Base-by-base conservation (phyloP, 2,888 invertebrate genomes). In the Stenoptilia bipunctidactyla region DNA sequence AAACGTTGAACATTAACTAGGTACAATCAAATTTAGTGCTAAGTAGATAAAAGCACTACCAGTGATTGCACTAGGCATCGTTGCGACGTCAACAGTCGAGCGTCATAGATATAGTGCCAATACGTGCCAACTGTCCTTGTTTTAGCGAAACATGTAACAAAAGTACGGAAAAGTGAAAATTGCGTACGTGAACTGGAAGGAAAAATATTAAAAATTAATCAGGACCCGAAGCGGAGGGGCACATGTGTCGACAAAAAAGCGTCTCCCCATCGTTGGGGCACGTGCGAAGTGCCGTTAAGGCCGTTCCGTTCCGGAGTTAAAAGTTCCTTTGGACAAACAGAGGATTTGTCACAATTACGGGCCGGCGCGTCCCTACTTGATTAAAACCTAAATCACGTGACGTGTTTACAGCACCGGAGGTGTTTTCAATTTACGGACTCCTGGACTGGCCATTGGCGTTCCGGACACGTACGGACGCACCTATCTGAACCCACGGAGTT, bases 361-460 rank as follows among this genome's bases (percentile, higher is more conserved):
- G 72, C 68, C 66, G 70, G 71, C 61, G 75, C 73, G 82, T 75
- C 79, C 80, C 79, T 75, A 74, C 80, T 83, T 83, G 83, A 83
- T 83, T 83, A 83, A 83, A 83, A 82, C 82, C 83, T 83, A 83
- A 83, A 83, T 83, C 83, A 83, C 83, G 83, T 82, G 83, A 82
- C 83, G 80, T 82, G 83, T 83, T 82, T 83, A 83, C 83, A 82
- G 80, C 71, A 72, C 75, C 75, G 69, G 76, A 82, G 82, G 82
- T 82, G 82, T 83, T 82, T 82, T 82, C 82, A 83, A 82, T 83
- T 83, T 82, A 77, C 70, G 73, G 72, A 76, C 73, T 76, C 63
- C 73, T n/a, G 64, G 70, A 68, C 60, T 61, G 55, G 66, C 70
- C 66, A 79, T 83, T 77, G 80, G 79, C 65, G 75, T 82, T 76